Percentiles rank a stretch among this genome's conserved stretches.
These are phyloP conservation scores for Saturnia pavonia DNA, from an alignment of 2,888 invertebrate genomes.

Conservation along the genomic window DNA sequence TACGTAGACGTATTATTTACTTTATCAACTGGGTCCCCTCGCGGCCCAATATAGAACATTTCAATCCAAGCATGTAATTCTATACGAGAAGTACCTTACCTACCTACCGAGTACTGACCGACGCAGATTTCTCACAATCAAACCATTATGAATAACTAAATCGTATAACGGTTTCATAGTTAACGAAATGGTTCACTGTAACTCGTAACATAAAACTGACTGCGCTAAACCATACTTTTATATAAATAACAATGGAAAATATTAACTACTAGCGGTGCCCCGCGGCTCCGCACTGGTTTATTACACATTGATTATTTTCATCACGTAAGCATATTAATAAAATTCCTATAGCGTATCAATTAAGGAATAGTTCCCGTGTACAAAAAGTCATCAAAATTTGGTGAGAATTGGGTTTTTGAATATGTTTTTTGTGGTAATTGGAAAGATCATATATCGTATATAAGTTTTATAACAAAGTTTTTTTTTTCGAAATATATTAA, in stretches of 20 bases:
- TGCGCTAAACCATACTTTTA: not conserved
- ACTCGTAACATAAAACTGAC: not conserved
- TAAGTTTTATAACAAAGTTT: too few relatives aligned
- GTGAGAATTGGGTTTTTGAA: too few relatives aligned
- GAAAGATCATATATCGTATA: too few relatives aligned
- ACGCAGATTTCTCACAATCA: conserved; percentile 4
- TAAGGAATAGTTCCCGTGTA: too few relatives aligned
- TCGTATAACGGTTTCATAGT: not conserved
- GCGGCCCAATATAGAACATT: not conserved
- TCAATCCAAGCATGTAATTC: conserved; percentile 3
- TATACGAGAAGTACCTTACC: not conserved
- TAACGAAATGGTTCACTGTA: not conserved
- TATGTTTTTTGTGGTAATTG: too few relatives aligned
- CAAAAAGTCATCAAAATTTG: too few relatives aligned
- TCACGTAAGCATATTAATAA: too few relatives aligned
- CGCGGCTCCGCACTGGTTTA: not conserved
- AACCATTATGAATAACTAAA: conserved; percentile 6
- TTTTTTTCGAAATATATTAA: too few relatives aligned
- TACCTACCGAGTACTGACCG: not conserved
- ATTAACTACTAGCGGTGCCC: not conserved
- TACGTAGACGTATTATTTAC: not conserved
- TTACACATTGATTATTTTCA: too few relatives aligned
- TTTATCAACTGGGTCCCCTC: not conserved
- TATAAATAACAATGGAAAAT: not conserved
- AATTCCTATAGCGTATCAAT: too few relatives aligned